A percentile compares a stretch with the other conserved stretches of the same genome.
phyloP scores from a whole-genome alignment of 2,888 invertebrate genomes.

The Phania funesta region DNA sequence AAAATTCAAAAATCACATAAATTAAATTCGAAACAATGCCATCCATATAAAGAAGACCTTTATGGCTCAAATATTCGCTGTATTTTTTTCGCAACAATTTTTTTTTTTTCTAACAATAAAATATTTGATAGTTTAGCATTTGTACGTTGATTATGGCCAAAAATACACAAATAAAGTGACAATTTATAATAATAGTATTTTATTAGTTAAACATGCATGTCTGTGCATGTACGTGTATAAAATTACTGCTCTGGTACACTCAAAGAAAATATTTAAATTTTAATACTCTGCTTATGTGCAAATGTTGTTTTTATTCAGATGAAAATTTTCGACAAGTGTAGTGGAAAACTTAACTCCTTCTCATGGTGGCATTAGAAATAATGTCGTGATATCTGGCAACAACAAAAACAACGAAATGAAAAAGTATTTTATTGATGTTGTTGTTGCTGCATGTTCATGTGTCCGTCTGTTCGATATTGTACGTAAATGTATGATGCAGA shows the following conservation, averaged over 20 bases:
- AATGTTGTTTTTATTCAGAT: not conserved
- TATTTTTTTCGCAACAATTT: not conserved
- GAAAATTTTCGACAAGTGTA: slow-evolving; percentile 47
- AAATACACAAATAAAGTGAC: slow-evolving; percentile 61
- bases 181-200: slow-evolving; percentile 66
- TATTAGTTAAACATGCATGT: slow-evolving; percentile 65
- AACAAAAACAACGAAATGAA: slow-evolving; percentile 15
- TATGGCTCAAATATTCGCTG: slow-evolving; percentile 52
- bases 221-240: slow-evolving; percentile 50
- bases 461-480: slow-evolving; percentile 24
- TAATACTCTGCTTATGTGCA: not conserved
- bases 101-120: slow-evolving; percentile 45
- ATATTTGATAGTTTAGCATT: slow-evolving; percentile 65
- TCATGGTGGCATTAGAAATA: slow-evolving; percentile 66
- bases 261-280: slow-evolving; percentile 16
- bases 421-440: slow-evolving; percentile 16
- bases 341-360: slow-evolving; percentile 42
- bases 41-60: slow-evolving; percentile 45
- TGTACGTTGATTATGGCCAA: slow-evolving; percentile 42
- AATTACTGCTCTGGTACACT: slow-evolving; percentile 45
- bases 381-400: slow-evolving; percentile 60
- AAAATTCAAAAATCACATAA: slow-evolving; percentile 39
- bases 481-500: slow-evolving; percentile 16
- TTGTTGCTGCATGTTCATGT: not conserved
- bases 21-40: slow-evolving; percentile 39